Conservation (phyloP, 1,140 invertebrate genomes). For the Spodoptera litura region DNA sequence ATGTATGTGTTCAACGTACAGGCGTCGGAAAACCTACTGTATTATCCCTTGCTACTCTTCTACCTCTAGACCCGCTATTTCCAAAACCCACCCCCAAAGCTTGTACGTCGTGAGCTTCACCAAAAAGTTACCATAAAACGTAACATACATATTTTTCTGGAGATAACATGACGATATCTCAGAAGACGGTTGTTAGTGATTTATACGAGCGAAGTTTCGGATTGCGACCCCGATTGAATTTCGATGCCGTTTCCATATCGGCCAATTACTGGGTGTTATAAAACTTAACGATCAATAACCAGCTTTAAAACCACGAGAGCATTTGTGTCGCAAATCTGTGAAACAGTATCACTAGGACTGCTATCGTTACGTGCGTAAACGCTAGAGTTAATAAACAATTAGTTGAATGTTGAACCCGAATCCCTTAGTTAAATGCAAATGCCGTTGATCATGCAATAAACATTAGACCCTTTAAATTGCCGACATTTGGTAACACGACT, state of each 20-base stretch:
- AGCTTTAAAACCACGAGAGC: conserved; percentile 46
- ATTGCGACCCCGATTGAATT: conserved; percentile 68
- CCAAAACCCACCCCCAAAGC: conserved; percentile 53
- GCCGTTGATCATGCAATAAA: conserved; percentile 43
- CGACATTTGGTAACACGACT: not conserved
- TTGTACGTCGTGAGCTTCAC: conserved; percentile 54
- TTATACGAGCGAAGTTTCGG: conserved; percentile 62
- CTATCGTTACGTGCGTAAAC: conserved; percentile 46
- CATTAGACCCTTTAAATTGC: conserved; percentile 27
- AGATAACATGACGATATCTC: conserved; percentile 57
- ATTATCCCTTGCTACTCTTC: conserved; percentile 53
- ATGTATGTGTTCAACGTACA: conserved; percentile 46
- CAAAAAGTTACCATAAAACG: conserved; percentile 77
- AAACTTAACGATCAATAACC: conserved; percentile 46
- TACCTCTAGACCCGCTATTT: conserved; percentile 52
- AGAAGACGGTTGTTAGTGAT: conserved; percentile 56
- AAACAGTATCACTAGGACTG: conserved; percentile 40
- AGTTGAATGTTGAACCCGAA: conserved; percentile 52
- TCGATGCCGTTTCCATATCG: conserved; percentile 55
- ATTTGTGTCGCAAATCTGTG: conserved; percentile 34
- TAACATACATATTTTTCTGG: conserved; percentile 63
- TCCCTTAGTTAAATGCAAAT: conserved; percentile 42
- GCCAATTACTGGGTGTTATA: conserved; percentile 61
- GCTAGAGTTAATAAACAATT: conserved; percentile 52
- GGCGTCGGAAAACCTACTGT: conserved; percentile 49